A percentile compares a stretch with the other conserved stretches of the same genome.
phyloP scores from a whole-genome alignment of 2,113 vertebrate genomes.

The Aplodontia rufa region DNA sequence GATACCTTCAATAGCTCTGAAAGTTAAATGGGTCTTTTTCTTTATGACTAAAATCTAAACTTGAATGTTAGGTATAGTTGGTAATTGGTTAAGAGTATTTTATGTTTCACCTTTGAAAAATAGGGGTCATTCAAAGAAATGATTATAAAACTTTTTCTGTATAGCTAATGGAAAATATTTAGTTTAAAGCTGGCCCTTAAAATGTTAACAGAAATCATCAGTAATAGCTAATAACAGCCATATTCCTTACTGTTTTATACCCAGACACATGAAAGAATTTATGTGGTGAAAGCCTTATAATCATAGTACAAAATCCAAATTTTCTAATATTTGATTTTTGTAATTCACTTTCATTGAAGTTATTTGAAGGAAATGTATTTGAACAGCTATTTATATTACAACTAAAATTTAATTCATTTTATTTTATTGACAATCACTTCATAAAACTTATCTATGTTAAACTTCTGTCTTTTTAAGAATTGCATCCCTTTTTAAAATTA shows the following conservation, averaged over 20 bases:
- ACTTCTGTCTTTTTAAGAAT: neutral
- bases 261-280: neutral
- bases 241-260: neutral
- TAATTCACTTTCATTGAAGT: constrained; percentile 14
- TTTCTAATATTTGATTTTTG: neutral
- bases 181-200: neutral
- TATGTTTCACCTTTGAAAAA: constrained; percentile 42
- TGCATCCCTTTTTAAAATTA: neutral
- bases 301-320: neutral
- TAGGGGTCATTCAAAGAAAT: constrained; percentile 27
- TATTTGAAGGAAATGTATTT: constrained; percentile 10
- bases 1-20: constrained; percentile 14
- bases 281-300: neutral
- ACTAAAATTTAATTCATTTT: neutral
- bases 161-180: constrained; percentile 53
- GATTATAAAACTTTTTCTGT: constrained; percentile 22
- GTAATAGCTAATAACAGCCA: neutral
- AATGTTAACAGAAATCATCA: constrained; percentile 40
- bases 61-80: neutral
- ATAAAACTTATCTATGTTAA: neutral
- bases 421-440: constrained; percentile 22
- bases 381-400: neutral
- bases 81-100: constrained; percentile 62
- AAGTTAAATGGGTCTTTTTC: constrained; percentile 34
- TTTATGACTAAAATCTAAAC: constrained; percentile 53